Conservation (phyloP, 2,888 invertebrate species). For the Congeria kusceri region DNA sequence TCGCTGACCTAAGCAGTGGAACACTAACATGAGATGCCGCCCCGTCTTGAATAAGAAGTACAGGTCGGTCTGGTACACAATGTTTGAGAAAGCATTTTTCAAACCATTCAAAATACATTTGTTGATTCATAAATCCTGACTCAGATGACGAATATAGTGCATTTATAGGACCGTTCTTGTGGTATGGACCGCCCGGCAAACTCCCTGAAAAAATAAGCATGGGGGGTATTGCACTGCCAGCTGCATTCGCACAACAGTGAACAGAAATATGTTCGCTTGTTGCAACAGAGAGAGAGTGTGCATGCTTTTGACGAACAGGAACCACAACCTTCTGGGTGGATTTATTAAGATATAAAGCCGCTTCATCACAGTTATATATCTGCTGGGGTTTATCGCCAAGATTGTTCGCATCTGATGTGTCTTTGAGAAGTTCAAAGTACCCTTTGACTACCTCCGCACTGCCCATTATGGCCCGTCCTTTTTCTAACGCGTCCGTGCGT, state of each 20-base stretch:
- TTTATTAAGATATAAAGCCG: conserved; percentile 30
- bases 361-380: conserved; percentile 50
- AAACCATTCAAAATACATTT: conserved; percentile 42
- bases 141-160: conserved; percentile 9
- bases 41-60: conserved; percentile 39
- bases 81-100: conserved; percentile 34
- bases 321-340: too few species aligned
- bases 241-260: conserved; percentile 44
- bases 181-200: conserved; percentile 30
- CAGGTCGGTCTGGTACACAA: conserved; percentile 12
- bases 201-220: conserved; percentile 38
- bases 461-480: conserved; percentile 36
- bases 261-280: conserved; percentile 44
- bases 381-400: conserved; percentile 17
- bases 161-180: conserved; percentile 28
- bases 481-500: conserved; percentile 41
- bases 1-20: conserved; percentile 18
- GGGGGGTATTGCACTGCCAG: conserved; percentile 25
- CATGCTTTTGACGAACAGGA: too few species aligned
- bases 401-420: conserved; percentile 24
- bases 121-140: conserved; percentile 37
- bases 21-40: conserved; percentile 40
- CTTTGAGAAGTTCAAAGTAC: conserved; percentile 35
- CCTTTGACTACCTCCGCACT: conserved; percentile 22
- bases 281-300: conserved; percentile 15